phyloP scores from a whole-genome alignment of 2,797 vertebrate genomes.

The Apogon hyalosoma region DNA sequence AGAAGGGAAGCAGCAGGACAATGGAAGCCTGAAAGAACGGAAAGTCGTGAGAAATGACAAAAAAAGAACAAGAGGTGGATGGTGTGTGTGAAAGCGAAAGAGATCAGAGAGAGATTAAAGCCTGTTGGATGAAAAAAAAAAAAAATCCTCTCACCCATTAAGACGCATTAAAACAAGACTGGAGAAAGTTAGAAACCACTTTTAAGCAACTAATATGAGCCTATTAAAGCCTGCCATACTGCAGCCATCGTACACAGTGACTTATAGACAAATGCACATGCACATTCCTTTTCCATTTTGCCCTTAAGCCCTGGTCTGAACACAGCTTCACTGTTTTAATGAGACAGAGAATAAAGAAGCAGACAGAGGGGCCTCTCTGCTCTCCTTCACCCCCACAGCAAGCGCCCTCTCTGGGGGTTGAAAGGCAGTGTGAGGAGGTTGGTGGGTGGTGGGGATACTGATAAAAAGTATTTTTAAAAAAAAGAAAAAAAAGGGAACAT shows the following conservation, averaged over 20 bases:
- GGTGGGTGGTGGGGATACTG: conserved; percentile 1
- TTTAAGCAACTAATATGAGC: neutral
- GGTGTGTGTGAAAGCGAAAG: conserved; percentile 3
- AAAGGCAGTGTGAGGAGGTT: neutral
- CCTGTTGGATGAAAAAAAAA: conserved; percentile 11
- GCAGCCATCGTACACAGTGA: neutral
- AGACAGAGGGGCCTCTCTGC: conserved; percentile 73
- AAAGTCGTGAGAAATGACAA: conserved; percentile 9
- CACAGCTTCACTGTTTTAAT: conserved; percentile 69
- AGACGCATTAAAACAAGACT: neutral
- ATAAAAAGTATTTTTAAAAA: neutral
- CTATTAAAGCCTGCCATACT: neutral
- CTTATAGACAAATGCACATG: conserved; percentile 38
- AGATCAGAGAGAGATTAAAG: conserved; percentile 47
- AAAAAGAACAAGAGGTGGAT: conserved; percentile 11
- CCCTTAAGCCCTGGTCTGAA: conserved; percentile 51
- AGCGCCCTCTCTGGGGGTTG: neutral
- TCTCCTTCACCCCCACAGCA: neutral
- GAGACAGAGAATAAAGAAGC: conserved; percentile 52
- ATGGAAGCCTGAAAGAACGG: conserved; percentile 13
- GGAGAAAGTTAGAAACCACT: neutral
- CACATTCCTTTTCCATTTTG: conserved; percentile 47
- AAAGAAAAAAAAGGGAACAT: conserved; percentile 4
- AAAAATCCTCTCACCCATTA: conserved; percentile 5
- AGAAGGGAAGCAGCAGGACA: conserved; percentile 50